phyloP scores from a whole-genome alignment of 2,113 vertebrate species.

The Porphyrio hochstetteri region DNA sequence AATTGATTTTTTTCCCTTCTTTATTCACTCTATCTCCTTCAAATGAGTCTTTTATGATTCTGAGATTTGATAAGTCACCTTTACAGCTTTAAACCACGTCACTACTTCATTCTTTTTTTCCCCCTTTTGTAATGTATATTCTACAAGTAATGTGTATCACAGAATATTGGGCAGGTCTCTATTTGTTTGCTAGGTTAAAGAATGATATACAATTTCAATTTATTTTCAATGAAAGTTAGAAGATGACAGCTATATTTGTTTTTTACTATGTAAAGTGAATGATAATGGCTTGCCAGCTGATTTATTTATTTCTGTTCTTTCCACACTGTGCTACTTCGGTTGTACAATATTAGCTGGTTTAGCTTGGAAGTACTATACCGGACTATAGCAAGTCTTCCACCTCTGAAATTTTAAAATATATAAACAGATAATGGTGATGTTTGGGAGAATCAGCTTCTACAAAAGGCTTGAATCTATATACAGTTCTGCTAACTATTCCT shows the following conservation, averaged over 20 bases:
- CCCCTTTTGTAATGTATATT: conserved; percentile 56
- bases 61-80: conserved; percentile 55
- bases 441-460: not conserved
- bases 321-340: conserved; percentile 26
- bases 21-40: conserved; percentile 14
- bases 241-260: conserved; percentile 70
- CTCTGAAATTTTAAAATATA: conserved; percentile 28
- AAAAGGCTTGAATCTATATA: not conserved
- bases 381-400: conserved; percentile 9
- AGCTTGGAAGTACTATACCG: conserved; percentile 28
- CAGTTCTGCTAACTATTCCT: not conserved
- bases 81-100: conserved; percentile 42
- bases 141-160: conserved; percentile 11
- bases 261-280: conserved; percentile 70
- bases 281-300: conserved; percentile 62
- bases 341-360: conserved; percentile 66
- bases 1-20: conserved; percentile 12
- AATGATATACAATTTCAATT: conserved; percentile 73
- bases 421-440: not conserved
- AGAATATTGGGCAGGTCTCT: conserved; percentile 36
- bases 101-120: not conserved
- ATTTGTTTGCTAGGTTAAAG: conserved; percentile 55
- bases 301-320: conserved; percentile 72
- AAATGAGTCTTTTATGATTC: conserved; percentile 57
- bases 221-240: conserved; percentile 66